Percentiles rank a stretch among this genome's conserved stretches.
Conservation (phyloP, 2,113 vertebrate genomes). For the western clawed frog (Xenopus tropicalis) region UCB_Xtro_10.0 CM004449.2:27319501-27320000, state of each 20-base stretch:
- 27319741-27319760: slow-evolving; percentile 28
- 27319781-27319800: slow-evolving; percentile 5
- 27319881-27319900: not conserved
- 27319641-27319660: slow-evolving; percentile 18
- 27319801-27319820: slow-evolving; percentile 6
- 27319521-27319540: not conserved
- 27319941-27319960: too few relatives aligned
- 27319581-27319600: too few relatives aligned
- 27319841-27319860: slow-evolving; percentile 10
- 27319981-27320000: too few relatives aligned
- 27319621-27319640: slow-evolving; percentile 8
- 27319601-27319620: not conserved
- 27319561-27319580: not conserved
- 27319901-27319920: too few relatives aligned
- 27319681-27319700: slow-evolving; percentile 41
- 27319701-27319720: slow-evolving; percentile 30
- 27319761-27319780: slow-evolving; percentile 36
- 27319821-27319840: slow-evolving; percentile 5
- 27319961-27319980: too few relatives aligned
- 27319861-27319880: not conserved
- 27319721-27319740: slow-evolving; percentile 33
- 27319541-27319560: not conserved
- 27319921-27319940: too few relatives aligned
- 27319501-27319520: not conserved
- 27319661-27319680: slow-evolving; percentile 20